Evolutionary conservation across 2,113 vertebrate genomes (phyloP).

Genomic region (Lynx canadensis): DNA sequence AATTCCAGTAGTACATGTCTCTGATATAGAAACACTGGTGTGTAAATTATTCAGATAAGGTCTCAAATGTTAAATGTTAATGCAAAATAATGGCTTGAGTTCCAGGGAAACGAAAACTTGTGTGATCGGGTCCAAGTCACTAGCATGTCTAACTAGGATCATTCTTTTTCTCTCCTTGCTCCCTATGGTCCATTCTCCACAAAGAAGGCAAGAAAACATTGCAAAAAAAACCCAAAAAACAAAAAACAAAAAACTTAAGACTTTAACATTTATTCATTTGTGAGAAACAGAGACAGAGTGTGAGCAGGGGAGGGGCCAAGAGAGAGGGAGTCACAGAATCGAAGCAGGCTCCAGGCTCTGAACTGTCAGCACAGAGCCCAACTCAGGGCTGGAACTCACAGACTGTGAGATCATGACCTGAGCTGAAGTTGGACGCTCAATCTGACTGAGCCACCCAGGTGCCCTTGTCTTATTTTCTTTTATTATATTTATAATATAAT

Average conservation of each 20-base stretch:
- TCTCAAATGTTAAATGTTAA: neutral
- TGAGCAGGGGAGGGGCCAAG: too few species aligned
- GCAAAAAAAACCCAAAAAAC: too few species aligned
- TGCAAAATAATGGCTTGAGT: neutral
- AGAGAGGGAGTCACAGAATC: too few species aligned
- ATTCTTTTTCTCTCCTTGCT: neutral
- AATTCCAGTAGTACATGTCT: neutral
- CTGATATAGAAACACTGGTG: neutral
- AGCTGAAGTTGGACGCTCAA: too few species aligned
- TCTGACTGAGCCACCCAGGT: too few species aligned
- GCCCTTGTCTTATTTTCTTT: neutral
- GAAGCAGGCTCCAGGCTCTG: too few species aligned
- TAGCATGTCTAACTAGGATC: neutral
- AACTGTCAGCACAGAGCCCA: too few species aligned
- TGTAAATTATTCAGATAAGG: neutral
- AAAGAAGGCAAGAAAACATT: neutral
- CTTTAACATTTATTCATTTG: neutral
- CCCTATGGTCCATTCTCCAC: neutral
- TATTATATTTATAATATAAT: too few species aligned
- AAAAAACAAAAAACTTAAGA: neutral
- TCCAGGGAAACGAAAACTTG: neutral
- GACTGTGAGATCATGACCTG: too few species aligned
- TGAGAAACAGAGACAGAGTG: too few species aligned
- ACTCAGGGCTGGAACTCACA: too few species aligned
- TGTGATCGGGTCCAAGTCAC: neutral